A percentile compares a stretch with the other conserved stretches of the same genome.
phyloP scores from a whole-genome alignment of 1,140 invertebrate species.

The Drosophila rhopaloa region DNA sequence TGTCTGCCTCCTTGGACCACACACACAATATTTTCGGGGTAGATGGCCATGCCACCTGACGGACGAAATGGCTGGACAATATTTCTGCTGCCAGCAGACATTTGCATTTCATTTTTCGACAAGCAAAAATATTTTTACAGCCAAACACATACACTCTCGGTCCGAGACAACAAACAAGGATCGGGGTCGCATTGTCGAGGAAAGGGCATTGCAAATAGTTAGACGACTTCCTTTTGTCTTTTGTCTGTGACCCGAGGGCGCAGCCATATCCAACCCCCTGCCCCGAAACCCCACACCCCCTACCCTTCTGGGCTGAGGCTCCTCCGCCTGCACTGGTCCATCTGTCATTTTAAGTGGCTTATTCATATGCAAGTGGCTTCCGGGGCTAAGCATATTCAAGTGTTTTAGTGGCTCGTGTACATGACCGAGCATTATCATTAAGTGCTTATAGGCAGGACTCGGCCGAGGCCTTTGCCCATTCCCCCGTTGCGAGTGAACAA shows the following conservation, averaged over 20 bases:
- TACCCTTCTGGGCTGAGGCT: not conserved
- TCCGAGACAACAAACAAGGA: slow-evolving; percentile 24
- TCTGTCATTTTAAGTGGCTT: slow-evolving; percentile 83
- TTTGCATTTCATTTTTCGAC: slow-evolving; percentile 81
- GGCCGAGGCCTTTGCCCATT: slow-evolving; percentile 4
- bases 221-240: slow-evolving; percentile 72
- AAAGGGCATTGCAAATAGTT: slow-evolving; percentile 71
- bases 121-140: slow-evolving; percentile 70
- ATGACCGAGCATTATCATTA: slow-evolving; percentile 82
- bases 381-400: slow-evolving; percentile 82
- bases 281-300: not conserved
- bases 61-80: slow-evolving; percentile 40
- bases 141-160: slow-evolving; percentile 17
- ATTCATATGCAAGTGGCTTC: slow-evolving; percentile 83
- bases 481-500: slow-evolving; percentile 55
- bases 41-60: slow-evolving; percentile 23
- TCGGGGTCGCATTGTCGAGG: slow-evolving; percentile 4
- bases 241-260: slow-evolving; percentile 60
- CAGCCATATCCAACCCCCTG: slow-evolving; percentile 1
- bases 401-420: slow-evolving; percentile 82
- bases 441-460: slow-evolving; percentile 75
- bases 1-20: slow-evolving; percentile 53
- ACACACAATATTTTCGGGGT: slow-evolving; percentile 27
- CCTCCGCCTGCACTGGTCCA: slow-evolving; percentile 53
- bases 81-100: slow-evolving; percentile 67